A percentile compares a stretch with the other conserved stretches of the same genome.
Evolutionary conservation across 2,797 vertebrate species (phyloP).

Genomic region (Pipistrellus pipistrellus): DNA sequence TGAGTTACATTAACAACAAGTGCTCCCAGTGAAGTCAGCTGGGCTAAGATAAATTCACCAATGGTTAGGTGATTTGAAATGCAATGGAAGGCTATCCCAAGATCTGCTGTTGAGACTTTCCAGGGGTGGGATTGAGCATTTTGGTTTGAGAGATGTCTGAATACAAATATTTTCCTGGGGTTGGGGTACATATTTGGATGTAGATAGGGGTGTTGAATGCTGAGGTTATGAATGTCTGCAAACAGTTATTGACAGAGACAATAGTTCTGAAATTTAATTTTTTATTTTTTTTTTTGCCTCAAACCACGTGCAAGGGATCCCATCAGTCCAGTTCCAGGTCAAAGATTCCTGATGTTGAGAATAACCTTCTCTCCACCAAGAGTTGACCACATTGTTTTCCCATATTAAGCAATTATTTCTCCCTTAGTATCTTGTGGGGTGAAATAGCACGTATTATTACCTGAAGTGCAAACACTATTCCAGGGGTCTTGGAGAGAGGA

Average conservation of each 20-base stretch:
- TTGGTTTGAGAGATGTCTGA: neutral
- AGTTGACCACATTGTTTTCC: neutral
- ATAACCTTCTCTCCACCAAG: neutral
- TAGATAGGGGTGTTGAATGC: neutral
- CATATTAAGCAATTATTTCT: neutral
- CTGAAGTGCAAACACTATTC: neutral
- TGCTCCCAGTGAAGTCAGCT: neutral
- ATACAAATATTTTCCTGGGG: neutral
- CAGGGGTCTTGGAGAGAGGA: neutral
- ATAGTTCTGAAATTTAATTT: neutral
- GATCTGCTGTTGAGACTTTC: neutral
- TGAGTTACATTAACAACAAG: neutral
- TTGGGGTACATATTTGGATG: neutral
- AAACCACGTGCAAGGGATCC: neutral
- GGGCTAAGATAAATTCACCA: neutral
- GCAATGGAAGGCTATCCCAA: neutral
- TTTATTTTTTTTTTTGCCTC: neutral
- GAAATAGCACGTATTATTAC: neutral
- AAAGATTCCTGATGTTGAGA: neutral
- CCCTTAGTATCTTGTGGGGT: neutral
- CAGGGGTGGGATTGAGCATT: neutral
- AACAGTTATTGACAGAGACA: neutral
- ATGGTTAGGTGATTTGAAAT: neutral
- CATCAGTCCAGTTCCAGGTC: neutral
- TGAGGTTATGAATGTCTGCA: neutral